Base-by-base conservation (phyloP, 2,888 invertebrate species). In the Macrophya annulata region DNA sequence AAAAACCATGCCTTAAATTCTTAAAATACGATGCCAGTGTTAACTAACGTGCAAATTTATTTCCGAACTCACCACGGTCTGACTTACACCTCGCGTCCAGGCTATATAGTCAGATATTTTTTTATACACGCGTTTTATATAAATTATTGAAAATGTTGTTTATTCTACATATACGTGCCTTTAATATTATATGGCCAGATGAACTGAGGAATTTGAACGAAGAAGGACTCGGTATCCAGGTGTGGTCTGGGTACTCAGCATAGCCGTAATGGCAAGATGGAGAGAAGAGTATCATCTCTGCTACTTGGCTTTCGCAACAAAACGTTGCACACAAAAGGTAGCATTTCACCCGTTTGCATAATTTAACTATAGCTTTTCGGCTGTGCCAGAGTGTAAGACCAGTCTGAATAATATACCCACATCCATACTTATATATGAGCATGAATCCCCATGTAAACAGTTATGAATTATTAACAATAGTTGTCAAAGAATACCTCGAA, bases 321-420 rank as follows among this genome's bases (percentile, higher is more conserved):
- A 68, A 68, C 37, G 68, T 31, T 37, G 68, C 45, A 25, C 9
- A 43, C 43, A 40, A 43, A 74, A 45, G 72, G 10, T 74, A 45
- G 72, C 45, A 74, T 45, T 74, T 74, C 43, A 45, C 17, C n/a
- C 40, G 9, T 43, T 45, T 74, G 72, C 72, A 74, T 74, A 74
- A 74, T 74, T 74, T 43, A 74, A n/a, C 25, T 21, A 21, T 45
- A 17, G 45, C 72, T 74, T 45, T 74, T 74, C 40, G 68, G 17
- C 31, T 68, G 6, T 37, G 37, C 37, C 5, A 37, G 68, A 37
- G 37, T 68, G 15, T 68, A 5, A 68, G 37, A 68, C 17, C 17
- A 68, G 12, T 37, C 17, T 68, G 15, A 37, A 37, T 37, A 37
- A 68, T 15, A 8, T 6, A 37, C 37, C 12, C 12, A 31, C 31